phyloP scores from a whole-genome alignment of 2,888 invertebrate genomes.

The Schizaphis graminum region DNA sequence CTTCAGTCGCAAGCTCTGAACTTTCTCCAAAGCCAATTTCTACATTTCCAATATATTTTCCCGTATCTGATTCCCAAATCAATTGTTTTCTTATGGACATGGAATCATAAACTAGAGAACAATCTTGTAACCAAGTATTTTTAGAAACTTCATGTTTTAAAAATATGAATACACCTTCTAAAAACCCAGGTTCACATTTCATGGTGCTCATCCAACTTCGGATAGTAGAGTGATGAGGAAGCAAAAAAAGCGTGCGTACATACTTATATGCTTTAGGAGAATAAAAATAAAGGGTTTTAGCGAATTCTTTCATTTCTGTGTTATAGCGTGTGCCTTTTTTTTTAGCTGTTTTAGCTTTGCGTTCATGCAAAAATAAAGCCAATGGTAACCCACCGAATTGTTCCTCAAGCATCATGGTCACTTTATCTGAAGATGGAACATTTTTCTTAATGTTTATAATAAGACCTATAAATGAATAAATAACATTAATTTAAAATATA shows the following conservation, averaged over 20 bases:
- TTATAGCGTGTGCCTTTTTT: slow-evolving; percentile 13
- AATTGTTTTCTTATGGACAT: slow-evolving; percentile 15
- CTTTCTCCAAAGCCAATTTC: no score
- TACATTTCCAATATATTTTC: not conserved
- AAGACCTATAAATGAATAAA: no score
- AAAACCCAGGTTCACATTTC: no score
- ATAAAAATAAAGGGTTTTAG: no score
- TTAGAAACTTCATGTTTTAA: slow-evolving; percentile 21
- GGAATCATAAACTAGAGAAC: not conserved
- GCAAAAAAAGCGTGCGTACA: no score
- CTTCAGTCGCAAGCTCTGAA: slow-evolving; percentile 35
- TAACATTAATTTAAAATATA: no score
- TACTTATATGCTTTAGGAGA: no score
- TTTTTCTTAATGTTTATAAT: no score
- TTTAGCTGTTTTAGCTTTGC: not conserved
- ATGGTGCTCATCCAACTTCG: no score
- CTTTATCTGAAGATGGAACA: no score
- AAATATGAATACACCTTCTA: not conserved
- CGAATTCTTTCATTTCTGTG: not conserved
- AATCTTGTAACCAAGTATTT: not conserved
- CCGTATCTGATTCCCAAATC: not conserved
- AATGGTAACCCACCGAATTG: slow-evolving; percentile 4
- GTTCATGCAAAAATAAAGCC: slow-evolving; percentile 3
- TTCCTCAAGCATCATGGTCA: no score
- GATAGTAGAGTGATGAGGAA: no score